Base-by-base conservation (phyloP, 2,888 invertebrate genomes). In the Oscheius sp. region DNA sequence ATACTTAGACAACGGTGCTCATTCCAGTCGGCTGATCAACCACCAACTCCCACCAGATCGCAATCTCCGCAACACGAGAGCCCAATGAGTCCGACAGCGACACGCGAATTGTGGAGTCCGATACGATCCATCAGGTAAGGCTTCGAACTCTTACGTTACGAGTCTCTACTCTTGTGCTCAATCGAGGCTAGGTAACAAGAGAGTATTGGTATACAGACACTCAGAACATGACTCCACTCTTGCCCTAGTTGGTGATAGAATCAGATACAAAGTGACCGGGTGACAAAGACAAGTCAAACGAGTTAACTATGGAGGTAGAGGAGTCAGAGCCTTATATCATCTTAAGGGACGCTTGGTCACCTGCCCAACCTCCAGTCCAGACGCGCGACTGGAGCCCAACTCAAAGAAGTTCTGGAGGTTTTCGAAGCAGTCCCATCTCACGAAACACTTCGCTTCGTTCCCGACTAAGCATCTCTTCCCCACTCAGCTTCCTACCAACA, bases 381-480 rank as follows among this genome's bases (percentile, higher is more conserved):
- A 32, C 59, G n/a, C 70, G 70, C n/a, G 60, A 21, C n/a, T 74
- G 74, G 74, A 74, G 74, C 47, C 70, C 74, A 13, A 59, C 60
- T 42, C 79, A 81, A 66, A 71, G 81, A 29, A 79, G 70, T 33
- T 70, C 59, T n/a, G 51, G 63, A 21, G 55, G 35, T 72, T 81
- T 50, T 73, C 79, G 81, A 77, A 78, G 78, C 63, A 81, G 81
- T 51, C 79, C 79, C 21, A 76, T 66, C 42, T 81, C 81, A 2
- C 78, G 79, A 21, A 78, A 81, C 72, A 79, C 79, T 21, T 81
- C 81, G 11, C 78, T 79, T 37, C 74, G 81, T 48, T 81, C 81
- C 32, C 70, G 79, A 62, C 62, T 79, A 55, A 81, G 81, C 74
- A 76, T 76, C n/a, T 78, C 77, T n/a, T 81, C 81, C 33, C 81